Evolutionary conservation across 2,888 invertebrate species (phyloP), one percentile per base, ranked within the genome.

Genomic region (Stictocephala bisonia): DNA sequence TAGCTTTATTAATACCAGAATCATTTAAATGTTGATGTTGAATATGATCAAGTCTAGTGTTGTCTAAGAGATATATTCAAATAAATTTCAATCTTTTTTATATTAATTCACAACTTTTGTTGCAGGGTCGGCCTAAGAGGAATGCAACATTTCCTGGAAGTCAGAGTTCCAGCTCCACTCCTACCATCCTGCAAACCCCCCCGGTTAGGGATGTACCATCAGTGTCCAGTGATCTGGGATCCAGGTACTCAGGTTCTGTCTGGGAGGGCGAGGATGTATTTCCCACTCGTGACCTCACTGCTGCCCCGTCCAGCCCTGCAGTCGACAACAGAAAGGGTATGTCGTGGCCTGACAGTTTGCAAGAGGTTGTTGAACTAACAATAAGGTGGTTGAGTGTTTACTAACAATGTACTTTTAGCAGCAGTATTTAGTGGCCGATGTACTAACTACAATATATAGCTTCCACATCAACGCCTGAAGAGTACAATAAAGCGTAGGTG

Each of bases 81-180:
- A n/a, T n/a, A n/a, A n/a, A n/a, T n/a, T n/a, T n/a, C n/a, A n/a
- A n/a, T n/a, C n/a, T n/a, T n/a, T n/a, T n/a, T n/a, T n/a, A n/a
- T n/a, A n/a, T n/a, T n/a, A n/a, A n/a, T n/a, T n/a, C n/a, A n/a
- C 71, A 68, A 73, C 70, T 68, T 72, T 64, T 74, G 56, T 81
- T 81, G 15, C 86, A 90, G 88, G 92, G 92, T 74, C 90, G 93
- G 64, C 92, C 93, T 82, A 93, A 93, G 85, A 86, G 93, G 74
- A 93, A 93, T 82, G 91, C 92, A 11, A 93, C 92, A 27, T 91
- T 92, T 84, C 92, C 93, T 35, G 92, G 78, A 0, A 77, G 77
- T 22, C 79, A 79, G 50, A 72, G 77, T 22, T 75, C 77, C 24
- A 50, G 74, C 0, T 74, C 92, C 82, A 87, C 89, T 11, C 89